These are phyloP conservation scores for Plutella xylostella DNA, from an alignment of 2,888 invertebrate species.

Conservation along the genomic window DNA sequence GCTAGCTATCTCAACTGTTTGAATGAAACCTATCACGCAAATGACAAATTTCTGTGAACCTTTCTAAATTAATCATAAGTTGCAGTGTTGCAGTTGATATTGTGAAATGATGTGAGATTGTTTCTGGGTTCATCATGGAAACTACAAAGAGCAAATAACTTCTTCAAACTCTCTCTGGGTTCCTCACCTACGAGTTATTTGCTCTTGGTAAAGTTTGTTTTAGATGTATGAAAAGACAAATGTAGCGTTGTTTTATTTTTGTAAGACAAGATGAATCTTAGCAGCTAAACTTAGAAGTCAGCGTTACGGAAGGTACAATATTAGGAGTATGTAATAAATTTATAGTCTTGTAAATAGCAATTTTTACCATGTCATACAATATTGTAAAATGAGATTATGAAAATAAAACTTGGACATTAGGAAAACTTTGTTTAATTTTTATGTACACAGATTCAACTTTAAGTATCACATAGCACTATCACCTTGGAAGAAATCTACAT, in stretches of 20 bases:
- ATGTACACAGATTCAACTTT: background rate
- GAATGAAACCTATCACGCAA: too few species aligned
- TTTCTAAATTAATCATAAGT: too few species aligned
- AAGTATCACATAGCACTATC: background rate
- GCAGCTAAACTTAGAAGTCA: slow-evolving; percentile 36
- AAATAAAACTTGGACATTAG: slow-evolving; percentile 60
- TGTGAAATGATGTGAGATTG: too few species aligned
- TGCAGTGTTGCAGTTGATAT: too few species aligned
- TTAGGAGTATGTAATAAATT: slow-evolving; percentile 49
- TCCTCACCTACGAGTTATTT: too few species aligned
- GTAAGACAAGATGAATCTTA: slow-evolving; percentile 55
- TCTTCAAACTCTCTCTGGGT: too few species aligned
- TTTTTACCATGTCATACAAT: slow-evolving; percentile 59
- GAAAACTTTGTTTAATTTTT: background rate
- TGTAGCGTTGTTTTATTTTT: slow-evolving; percentile 61
- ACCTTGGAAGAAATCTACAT: slow-evolving; percentile 66
- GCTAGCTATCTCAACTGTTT: too few species aligned
- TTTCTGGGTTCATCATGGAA: too few species aligned
- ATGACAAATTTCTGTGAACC: too few species aligned
- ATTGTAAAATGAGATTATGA: slow-evolving; percentile 67
- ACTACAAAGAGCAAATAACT: too few species aligned
- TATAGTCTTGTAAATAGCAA: slow-evolving; percentile 60
- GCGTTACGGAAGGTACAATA: slow-evolving; percentile 59
- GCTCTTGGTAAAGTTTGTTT: too few species aligned
- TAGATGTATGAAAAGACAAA: too few species aligned